Base-by-base conservation (phyloP, 1,140 invertebrate genomes). In the Latrodectus geometricus region DNA sequence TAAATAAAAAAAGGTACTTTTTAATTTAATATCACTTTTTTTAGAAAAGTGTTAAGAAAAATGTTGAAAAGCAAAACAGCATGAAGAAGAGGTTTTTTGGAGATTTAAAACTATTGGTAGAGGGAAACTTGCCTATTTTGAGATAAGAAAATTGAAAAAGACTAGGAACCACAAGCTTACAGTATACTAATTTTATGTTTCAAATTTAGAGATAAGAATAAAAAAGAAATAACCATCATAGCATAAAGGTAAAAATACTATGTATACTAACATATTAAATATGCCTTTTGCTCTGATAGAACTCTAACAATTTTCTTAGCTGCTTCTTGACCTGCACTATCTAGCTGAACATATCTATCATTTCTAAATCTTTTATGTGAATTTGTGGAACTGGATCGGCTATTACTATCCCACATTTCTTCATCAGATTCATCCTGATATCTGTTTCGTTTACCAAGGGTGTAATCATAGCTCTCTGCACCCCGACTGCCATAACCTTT, bases 391-490 rank as follows among this genome's bases (percentile, higher is more conserved):
- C 20, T 12, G 8, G 14, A 49, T n/a, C 74, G 20, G 14, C 15
- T 14, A 7, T 73, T 69, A 77, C 72, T 49, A 2, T 66, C 76
- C 12, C 69, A 65, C 69, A 75, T 87, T 21, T 49, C 9, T 8
- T 56, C 52, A 56, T 87, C 85, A 20, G 61, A 80, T 54, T 66
- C 56, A 49, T 35, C 56, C 48, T 79, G 14, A n/a, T 49, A 14
- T 3, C 56, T 9, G 17, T 23, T 72, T 11, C 70, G 70, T 35
- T 76, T 12, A 35, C 56, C 7, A 7, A 80, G 21, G 0, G 77
- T 87, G 20, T 80, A 87, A 54, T 87, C 85, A 61, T 87, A 87
- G 17, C 85, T 87, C 49, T 87, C 85, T 35, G 49, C 56, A 52
- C 78, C 77, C 1, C 85, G 35, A 20, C 49, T 75, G 0, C 52